Conservation (phyloP, 2,797 vertebrate species). For the Phalanger gymnotis region DNA sequence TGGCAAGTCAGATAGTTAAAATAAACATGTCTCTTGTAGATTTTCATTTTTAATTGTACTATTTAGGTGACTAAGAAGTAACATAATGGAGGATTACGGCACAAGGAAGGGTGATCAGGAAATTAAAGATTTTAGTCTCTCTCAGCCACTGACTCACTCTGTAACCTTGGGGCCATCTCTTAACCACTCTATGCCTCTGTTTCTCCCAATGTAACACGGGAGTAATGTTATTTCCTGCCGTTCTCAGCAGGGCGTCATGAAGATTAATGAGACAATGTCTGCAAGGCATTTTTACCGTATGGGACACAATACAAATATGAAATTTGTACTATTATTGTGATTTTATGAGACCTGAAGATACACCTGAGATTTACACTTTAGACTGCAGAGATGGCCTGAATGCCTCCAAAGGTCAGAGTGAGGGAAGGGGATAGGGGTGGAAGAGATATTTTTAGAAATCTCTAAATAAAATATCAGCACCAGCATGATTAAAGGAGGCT, state of each 20-base stretch:
- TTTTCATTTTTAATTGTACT: constrained; percentile 56
- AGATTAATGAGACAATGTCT: constrained; percentile 1
- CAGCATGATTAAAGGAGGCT: constrained; percentile 19
- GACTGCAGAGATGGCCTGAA: constrained; percentile 19
- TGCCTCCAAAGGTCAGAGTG: background rate
- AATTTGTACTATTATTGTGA: constrained; percentile 40
- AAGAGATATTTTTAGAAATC: background rate
- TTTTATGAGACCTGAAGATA: constrained; percentile 43
- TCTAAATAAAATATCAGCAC: constrained; percentile 46
- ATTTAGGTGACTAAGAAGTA: constrained; percentile 54
- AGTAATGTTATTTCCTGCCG: background rate
- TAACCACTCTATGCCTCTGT: background rate
- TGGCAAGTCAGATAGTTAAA: constrained; percentile 33
- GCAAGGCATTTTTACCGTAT: constrained; percentile 27
- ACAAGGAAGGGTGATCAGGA: background rate
- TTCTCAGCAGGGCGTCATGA: constrained; percentile 1
- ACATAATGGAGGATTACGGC: constrained; percentile 19
- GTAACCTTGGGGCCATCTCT: background rate
- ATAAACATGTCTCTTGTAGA: constrained; percentile 24
- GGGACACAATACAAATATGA: background rate
- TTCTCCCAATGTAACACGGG: background rate
- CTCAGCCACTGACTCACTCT: background rate
- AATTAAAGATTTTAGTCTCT: constrained; percentile 48
- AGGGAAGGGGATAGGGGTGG: background rate
- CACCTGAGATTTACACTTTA: constrained; percentile 35